These are phyloP conservation scores for Calameuta idolon DNA, from an alignment of 2,888 invertebrate species.

Conservation along the genomic window DNA sequence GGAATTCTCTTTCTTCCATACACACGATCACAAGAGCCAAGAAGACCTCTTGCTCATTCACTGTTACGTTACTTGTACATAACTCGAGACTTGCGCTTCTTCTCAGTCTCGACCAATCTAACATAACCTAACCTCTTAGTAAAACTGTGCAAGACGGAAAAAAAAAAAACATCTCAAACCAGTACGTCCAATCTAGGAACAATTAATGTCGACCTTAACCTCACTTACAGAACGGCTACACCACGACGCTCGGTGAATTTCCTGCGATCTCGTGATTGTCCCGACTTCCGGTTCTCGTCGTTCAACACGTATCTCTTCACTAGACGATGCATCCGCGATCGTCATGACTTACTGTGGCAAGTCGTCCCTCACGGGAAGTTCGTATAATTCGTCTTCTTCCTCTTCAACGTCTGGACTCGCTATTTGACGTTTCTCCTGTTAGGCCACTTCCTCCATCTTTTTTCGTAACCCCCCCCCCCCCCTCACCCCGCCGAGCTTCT, in stretches of 20 bases:
- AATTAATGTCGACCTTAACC: background rate
- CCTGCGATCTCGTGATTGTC: background rate
- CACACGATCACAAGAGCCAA: background rate
- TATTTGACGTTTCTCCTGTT: background rate
- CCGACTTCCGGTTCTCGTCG: background rate
- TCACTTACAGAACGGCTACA: background rate
- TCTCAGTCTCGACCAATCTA: background rate
- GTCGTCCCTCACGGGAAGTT: background rate
- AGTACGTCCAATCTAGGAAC: background rate
- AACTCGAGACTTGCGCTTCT: background rate
- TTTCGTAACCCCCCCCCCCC: constrained; percentile 10
- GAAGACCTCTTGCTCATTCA: background rate
- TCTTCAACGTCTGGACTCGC: background rate
- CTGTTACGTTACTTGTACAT: background rate
- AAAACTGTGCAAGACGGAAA: background rate
- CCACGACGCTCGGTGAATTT: background rate
- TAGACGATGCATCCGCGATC: no score
- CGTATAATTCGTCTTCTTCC: background rate
- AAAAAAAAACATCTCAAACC: background rate
- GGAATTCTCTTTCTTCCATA: background rate
- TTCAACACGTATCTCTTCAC: background rate
- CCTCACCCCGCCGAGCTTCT: background rate
- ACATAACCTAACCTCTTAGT: background rate
- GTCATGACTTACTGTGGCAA: background rate
- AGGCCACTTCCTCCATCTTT: constrained; percentile 6